Percentiles rank a stretch among this genome's conserved stretches.
Conservation (phyloP, 2,797 vertebrate genomes). For the Neomorphus geoffroyi region DNA sequence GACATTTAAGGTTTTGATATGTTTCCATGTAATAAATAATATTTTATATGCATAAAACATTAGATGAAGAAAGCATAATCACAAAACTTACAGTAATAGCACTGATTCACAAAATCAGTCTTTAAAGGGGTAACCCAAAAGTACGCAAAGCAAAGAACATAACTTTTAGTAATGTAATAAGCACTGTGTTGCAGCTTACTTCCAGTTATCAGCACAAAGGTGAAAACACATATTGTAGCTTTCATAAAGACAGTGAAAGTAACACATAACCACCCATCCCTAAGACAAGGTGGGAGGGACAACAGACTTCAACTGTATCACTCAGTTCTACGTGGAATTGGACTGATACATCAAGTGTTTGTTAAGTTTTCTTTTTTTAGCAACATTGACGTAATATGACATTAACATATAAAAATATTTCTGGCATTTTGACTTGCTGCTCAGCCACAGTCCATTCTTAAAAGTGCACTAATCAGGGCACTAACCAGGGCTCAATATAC, state of each 20-base stretch:
- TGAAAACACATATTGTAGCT: conserved; percentile 80
- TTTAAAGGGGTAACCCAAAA: conserved; percentile 80
- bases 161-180: conserved; percentile 68
- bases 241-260: conserved; percentile 81
- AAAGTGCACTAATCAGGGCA: conserved; percentile 74
- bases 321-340: conserved; percentile 81
- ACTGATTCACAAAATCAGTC: conserved; percentile 75
- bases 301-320: conserved; percentile 88
- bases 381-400: conserved; percentile 84
- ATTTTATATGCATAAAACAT: conserved; percentile 73
- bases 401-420: conserved; percentile 87
- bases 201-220: conserved; percentile 85
- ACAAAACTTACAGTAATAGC: conserved; percentile 65
- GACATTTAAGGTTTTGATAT: conserved; percentile 70
- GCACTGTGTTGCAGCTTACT: conserved; percentile 76
- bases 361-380: conserved; percentile 80
- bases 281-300: conserved; percentile 76
- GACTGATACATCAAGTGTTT: conserved; percentile 82
- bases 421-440: conserved; percentile 78
- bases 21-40: conserved; percentile 80
- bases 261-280: conserved; percentile 80
- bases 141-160: conserved; percentile 70
- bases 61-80: conserved; percentile 74
- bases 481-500: conserved; percentile 79
- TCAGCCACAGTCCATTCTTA: conserved; percentile 79